These are phyloP conservation scores for Atethmia centrago DNA, from an alignment of 2,888 invertebrate genomes.

Conservation along the genomic window DNA sequence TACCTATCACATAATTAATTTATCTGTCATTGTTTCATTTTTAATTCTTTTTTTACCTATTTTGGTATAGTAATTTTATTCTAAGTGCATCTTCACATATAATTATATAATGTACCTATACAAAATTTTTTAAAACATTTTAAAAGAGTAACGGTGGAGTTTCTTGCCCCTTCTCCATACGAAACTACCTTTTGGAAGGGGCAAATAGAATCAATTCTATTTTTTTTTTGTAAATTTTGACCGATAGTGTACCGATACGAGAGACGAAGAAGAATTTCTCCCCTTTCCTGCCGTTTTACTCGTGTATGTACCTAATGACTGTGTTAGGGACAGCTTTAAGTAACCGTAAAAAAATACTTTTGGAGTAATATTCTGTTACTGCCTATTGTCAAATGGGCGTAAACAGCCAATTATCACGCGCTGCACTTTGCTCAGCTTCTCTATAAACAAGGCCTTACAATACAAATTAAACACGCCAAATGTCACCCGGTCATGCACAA, in stretches of 20 bases:
- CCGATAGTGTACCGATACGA: background rate
- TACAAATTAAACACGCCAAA: slow-evolving; percentile 51
- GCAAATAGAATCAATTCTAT: no score
- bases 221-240: no score
- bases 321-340: background rate
- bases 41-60: no score
- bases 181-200: no score
- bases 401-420: slow-evolving; percentile 9
- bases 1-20: no score
- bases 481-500: slow-evolving; percentile 61
- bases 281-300: background rate
- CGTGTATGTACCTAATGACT: background rate
- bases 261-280: background rate
- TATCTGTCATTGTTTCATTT: no score
- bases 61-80: no score
- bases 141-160: no score
- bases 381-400: background rate
- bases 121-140: no score
- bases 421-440: slow-evolving; percentile 23
- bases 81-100: no score
- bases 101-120: no score
- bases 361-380: background rate
- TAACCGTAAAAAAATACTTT: background rate
- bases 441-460: slow-evolving; percentile 34
- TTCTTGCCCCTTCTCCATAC: no score